phyloP scores from a whole-genome alignment of 2,888 invertebrate genomes.

The Lasioglossum morio region DNA sequence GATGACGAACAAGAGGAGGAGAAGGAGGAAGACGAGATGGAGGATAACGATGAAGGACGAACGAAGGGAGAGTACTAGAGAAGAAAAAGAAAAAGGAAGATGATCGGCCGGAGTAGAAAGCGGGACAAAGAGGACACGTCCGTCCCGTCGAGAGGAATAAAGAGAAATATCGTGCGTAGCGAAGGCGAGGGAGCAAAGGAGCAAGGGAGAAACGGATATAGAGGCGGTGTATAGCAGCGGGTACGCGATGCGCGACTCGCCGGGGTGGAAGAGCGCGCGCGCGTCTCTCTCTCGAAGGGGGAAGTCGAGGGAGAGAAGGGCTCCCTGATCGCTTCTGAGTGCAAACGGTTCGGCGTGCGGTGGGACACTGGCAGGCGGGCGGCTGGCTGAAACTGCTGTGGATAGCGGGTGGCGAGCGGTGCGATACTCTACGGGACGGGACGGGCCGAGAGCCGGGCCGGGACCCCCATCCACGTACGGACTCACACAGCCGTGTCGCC shows the following conservation, averaged over 20 bases:
- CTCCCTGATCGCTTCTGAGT: conserved; percentile 79
- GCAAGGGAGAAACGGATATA: conserved; percentile 49
- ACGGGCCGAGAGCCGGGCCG: conserved; percentile 78
- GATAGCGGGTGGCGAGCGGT: conserved; percentile 80
- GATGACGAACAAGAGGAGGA: conserved; percentile 26
- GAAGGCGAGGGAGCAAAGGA: conserved; percentile 53
- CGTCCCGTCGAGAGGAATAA: conserved; percentile 32
- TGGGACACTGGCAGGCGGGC: conserved; percentile 83
- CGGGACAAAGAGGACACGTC: conserved; percentile 15
- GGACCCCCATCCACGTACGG: conserved; percentile 73
- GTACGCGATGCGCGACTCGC: conserved; percentile 63
- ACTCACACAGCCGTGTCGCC: conserved; percentile 56
- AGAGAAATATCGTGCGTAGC: conserved; percentile 60
- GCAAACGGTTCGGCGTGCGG: conserved; percentile 84
- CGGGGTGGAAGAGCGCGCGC: conserved; percentile 62
- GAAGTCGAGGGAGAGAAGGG: conserved; percentile 66
- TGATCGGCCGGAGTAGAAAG: conserved; percentile 35
- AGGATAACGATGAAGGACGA: conserved; percentile 14
- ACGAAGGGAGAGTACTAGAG: conserved; percentile 41
- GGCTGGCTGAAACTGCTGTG: conserved; percentile 75
- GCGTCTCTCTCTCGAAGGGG: conserved; percentile 46
- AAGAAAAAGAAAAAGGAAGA: conserved; percentile 36
- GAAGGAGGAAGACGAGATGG: neutral
- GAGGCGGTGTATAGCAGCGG: conserved; percentile 56
- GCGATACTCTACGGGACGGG: conserved; percentile 80